Conservation (phyloP, 2,888 invertebrate species). For the Cacoxenus indagator region DNA sequence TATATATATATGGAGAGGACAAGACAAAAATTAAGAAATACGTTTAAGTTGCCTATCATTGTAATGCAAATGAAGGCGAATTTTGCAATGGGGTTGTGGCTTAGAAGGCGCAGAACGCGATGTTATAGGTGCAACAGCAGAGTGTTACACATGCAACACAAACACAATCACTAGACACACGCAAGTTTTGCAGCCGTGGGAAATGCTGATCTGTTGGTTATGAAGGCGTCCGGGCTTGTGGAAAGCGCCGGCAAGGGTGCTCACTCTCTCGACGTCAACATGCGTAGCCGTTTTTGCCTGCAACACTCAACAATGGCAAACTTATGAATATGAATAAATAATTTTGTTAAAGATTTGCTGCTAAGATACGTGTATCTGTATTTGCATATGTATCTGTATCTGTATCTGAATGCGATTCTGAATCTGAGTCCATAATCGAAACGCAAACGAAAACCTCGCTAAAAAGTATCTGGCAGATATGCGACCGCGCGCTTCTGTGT, state of each 20-base stretch:
- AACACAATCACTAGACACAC: not conserved
- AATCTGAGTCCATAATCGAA: no score
- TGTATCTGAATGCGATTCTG: no score
- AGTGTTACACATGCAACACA: slow-evolving; percentile 5
- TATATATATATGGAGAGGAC: not conserved
- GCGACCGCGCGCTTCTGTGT: not conserved
- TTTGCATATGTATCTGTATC: not conserved
- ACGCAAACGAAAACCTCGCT: not conserved
- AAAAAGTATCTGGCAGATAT: not conserved
- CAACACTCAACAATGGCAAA: slow-evolving; percentile 39
- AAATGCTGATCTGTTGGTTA: slow-evolving; percentile 6
- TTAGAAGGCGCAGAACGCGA: not conserved
- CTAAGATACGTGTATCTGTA: not conserved
- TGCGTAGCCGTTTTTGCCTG: not conserved
- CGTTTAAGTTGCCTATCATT: slow-evolving; percentile 58
- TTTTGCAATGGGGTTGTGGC: not conserved
- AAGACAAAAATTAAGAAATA: slow-evolving; percentile 27
- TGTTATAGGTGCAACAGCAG: not conserved
- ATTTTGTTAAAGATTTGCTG: slow-evolving; percentile 44
- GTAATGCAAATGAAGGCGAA: slow-evolving; percentile 61
- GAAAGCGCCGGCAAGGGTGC: no score
- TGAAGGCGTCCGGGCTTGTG: no score
- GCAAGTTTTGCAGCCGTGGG: slow-evolving; percentile 9
- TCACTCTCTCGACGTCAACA: not conserved
- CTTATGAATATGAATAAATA: slow-evolving; percentile 65